A percentile compares a stretch with the other conserved stretches of the same genome.
Conservation (phyloP, 2,888 invertebrate species). For the Brenthis hecate region DNA sequence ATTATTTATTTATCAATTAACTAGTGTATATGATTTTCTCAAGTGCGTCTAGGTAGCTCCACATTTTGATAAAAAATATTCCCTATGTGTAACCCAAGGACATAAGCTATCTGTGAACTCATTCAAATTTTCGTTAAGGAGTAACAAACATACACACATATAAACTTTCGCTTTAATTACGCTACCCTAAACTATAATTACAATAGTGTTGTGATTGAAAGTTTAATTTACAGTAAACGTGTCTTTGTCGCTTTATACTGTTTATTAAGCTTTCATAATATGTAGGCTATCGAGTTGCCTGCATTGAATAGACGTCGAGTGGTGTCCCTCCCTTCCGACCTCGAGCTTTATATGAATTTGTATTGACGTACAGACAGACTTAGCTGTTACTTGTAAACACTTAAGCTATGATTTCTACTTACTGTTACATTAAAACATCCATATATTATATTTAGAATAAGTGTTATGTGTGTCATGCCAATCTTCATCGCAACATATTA, state of each 20-base stretch:
- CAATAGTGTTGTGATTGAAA: too few relatives aligned
- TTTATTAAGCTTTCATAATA: constrained; percentile 38
- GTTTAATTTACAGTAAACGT: neutral
- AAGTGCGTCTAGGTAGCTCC: too few relatives aligned
- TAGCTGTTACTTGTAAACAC: constrained; percentile 4
- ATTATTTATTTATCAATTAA: too few relatives aligned
- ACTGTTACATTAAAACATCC: neutral
- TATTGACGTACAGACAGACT: constrained; percentile 17
- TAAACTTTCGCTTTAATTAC: neutral
- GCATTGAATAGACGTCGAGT: constrained; percentile 53
- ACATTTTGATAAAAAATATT: too few relatives aligned
- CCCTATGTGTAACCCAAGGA: too few relatives aligned
- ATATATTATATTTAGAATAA: neutral
- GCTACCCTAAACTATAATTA: too few relatives aligned
- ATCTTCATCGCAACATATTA: too few relatives aligned
- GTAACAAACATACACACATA: neutral
- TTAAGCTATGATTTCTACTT: constrained; percentile 2
- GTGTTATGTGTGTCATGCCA: too few relatives aligned
- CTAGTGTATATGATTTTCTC: too few relatives aligned
- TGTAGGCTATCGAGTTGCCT: constrained; percentile 61
- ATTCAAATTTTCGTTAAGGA: too few relatives aligned
- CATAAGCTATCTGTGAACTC: too few relatives aligned
- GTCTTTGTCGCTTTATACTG: constrained; percentile 16
- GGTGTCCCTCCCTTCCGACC: constrained; percentile 54
- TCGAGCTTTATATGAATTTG: constrained; percentile 25